Evolutionary conservation across 2,888 invertebrate genomes (phyloP), one percentile per base, ranked within the genome.

Genomic region (Mythimna pallens): DNA sequence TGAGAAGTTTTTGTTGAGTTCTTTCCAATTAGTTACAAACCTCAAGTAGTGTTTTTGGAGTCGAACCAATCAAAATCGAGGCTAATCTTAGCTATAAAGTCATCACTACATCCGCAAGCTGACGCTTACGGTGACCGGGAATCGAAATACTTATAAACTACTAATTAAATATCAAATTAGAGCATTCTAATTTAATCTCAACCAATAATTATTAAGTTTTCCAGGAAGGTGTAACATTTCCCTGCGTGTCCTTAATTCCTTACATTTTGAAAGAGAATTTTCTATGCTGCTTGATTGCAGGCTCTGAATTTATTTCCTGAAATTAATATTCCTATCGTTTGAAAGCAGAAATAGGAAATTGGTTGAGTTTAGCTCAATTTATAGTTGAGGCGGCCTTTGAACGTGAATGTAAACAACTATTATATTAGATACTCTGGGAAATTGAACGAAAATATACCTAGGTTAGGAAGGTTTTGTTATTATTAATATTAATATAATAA

Each of bases 311-410:
- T 70, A 22, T 52, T 57, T 70, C 50, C 52, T 70, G 43, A 71
- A 61, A 57, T 65, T 50, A 62, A 22, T 78, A 70, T 77, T 76
- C n/a, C 67, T 36, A 25, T 57, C 47, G 22, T 54, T 64, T 64
- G 30, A 70, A 59, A 63, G 40, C 20, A 47, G 25, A 52, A 34
- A 62, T 57, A 36, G 62, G 52, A 63, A 59, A 62, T 57, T 68
- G 22, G 30, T 9, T 0, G n/a, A 36, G 9, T 17, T 58, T n/a
- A 10, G n/a, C 12, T 25, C 6, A 58, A 64, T 57, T 57, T 22
- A 10, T 55, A 34, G 47, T 14, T 22, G 22, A 58, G 7, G 20
- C 64, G 0, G 10, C 17, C 9, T 75, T 75, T 73, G 75, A 30
- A 58, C 34, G 4, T 36, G 1, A 34, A 34, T 65, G 64, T 34